Percentiles rank a stretch among this genome's conserved stretches.
phyloP scores from a whole-genome alignment of 2,797 vertebrate species.

The Morelia viridis region DNA sequence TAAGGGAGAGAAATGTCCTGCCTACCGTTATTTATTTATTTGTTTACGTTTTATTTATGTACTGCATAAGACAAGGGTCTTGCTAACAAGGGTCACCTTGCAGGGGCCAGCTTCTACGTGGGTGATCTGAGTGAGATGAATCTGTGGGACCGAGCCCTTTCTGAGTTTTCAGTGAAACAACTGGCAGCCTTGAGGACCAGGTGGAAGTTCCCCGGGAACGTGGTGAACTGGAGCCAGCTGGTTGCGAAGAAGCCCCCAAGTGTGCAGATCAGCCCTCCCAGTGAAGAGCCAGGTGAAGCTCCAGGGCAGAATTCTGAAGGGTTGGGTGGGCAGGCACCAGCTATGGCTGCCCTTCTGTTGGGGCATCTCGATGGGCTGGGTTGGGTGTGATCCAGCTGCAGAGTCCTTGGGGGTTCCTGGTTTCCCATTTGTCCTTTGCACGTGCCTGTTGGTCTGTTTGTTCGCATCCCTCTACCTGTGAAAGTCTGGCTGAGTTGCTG shows the following conservation, averaged over 20 bases:
- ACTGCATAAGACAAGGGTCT: background rate
- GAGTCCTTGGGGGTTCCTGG: too few species aligned
- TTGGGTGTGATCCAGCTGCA: background rate
- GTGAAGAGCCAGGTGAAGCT: background rate
- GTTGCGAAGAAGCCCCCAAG: background rate
- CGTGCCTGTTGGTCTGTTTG: background rate
- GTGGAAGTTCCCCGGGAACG: conserved; percentile 41
- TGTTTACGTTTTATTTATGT: too few species aligned
- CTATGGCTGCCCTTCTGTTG: background rate
- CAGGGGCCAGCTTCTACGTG: background rate
- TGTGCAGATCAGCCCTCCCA: background rate
- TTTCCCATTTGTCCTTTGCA: background rate
- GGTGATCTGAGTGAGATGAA: conserved; percentile 43
- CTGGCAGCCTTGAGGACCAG: conserved; percentile 15
- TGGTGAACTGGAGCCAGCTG: conserved; percentile 40
- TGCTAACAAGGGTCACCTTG: background rate
- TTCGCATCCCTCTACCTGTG: background rate
- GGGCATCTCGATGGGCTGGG: background rate
- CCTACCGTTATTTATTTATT: background rate
- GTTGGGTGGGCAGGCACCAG: too few species aligned
- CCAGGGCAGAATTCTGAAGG: background rate
- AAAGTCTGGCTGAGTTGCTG: background rate
- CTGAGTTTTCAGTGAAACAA: background rate
- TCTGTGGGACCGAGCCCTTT: conserved; percentile 36
- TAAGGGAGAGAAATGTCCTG: background rate